A percentile compares a stretch with the other conserved stretches of the same genome.
These are phyloP conservation scores for Sabatieria punctata DNA, from an alignment of 2,888 invertebrate genomes.

Conservation along the genomic window DNA sequence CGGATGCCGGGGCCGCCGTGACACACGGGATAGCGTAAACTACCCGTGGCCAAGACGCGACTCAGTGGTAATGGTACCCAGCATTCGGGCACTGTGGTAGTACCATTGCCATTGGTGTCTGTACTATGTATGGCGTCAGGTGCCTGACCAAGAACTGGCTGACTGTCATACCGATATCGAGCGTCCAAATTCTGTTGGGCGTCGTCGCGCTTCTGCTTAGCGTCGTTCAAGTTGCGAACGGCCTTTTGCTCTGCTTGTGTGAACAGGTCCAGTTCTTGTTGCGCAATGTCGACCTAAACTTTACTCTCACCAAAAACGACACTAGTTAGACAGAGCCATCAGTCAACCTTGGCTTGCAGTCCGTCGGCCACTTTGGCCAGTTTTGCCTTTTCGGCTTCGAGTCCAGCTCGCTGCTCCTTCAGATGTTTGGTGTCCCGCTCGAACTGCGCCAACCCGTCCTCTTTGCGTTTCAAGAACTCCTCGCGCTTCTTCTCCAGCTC, in stretches of 20 bases:
- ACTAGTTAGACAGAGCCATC: neutral
- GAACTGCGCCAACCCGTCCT: conserved; percentile 6
- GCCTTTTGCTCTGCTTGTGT: conserved; percentile 10
- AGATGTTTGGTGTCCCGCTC: neutral
- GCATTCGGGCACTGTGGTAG: too few relatives aligned
- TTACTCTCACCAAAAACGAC: neutral
- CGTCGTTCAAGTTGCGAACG: conserved; percentile 2
- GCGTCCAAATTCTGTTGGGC: too few relatives aligned
- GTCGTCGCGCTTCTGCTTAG: conserved; percentile 4
- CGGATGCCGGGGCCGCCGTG: too few relatives aligned
- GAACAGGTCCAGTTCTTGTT: conserved; percentile 9
- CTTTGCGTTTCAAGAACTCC: conserved; percentile 13
- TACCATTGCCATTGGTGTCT: too few relatives aligned
- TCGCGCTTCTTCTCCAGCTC: conserved; percentile 24
- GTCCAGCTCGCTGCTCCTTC: conserved; percentile 14
- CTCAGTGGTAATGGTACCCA: too few relatives aligned
- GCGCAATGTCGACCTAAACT: conserved; percentile 12
- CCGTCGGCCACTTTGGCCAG: conserved; percentile 1
- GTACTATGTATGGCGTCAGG: too few relatives aligned
- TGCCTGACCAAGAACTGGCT: too few relatives aligned
- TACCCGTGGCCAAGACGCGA: too few relatives aligned
- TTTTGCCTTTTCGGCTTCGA: conserved; percentile 8
- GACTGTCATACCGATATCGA: too few relatives aligned
- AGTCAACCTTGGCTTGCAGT: neutral
- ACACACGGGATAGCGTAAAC: too few relatives aligned